These are phyloP conservation scores for Oxygymnocypris stewartii DNA, from an alignment of 2,113 vertebrate genomes.

Conservation along the genomic window DNA sequence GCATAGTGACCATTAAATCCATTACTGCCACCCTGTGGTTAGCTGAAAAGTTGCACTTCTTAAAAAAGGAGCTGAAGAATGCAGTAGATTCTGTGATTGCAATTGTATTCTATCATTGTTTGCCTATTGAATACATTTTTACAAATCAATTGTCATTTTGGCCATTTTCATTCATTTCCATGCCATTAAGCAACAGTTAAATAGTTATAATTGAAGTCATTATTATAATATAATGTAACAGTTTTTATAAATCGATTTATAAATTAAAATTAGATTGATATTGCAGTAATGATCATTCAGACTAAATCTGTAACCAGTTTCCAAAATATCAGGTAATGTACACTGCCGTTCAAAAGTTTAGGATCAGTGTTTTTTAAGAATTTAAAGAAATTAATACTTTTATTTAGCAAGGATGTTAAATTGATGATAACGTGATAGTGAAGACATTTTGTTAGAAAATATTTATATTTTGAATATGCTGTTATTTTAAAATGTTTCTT, in stretches of 20 bases:
- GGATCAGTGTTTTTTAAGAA: too few species aligned
- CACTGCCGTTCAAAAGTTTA: too few species aligned
- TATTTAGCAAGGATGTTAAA: too few species aligned
- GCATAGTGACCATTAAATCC: background rate
- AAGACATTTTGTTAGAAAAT: too few species aligned
- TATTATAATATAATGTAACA: background rate
- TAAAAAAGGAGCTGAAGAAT: background rate
- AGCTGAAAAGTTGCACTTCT: slow-evolving; percentile 43
- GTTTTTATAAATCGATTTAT: background rate
- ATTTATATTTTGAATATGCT: too few species aligned
- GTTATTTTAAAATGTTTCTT: too few species aligned
- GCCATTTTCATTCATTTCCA: too few species aligned
- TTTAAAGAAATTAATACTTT: too few species aligned
- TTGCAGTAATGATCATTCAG: background rate
- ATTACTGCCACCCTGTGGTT: slow-evolving; percentile 72
- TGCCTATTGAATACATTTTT: background rate
- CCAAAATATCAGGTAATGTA: background rate
- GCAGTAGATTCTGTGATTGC: background rate
- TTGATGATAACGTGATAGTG: too few species aligned
- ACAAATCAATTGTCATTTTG: background rate
- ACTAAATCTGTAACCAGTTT: background rate
- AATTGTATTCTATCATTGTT: background rate
- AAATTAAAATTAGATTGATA: too few species aligned
- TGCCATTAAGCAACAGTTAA: background rate
- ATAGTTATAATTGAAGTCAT: background rate